Evolutionary conservation across 1,140 invertebrate genomes (phyloP), one percentile per base, ranked within the genome.

Genomic region (Ceratitis capitata): DNA sequence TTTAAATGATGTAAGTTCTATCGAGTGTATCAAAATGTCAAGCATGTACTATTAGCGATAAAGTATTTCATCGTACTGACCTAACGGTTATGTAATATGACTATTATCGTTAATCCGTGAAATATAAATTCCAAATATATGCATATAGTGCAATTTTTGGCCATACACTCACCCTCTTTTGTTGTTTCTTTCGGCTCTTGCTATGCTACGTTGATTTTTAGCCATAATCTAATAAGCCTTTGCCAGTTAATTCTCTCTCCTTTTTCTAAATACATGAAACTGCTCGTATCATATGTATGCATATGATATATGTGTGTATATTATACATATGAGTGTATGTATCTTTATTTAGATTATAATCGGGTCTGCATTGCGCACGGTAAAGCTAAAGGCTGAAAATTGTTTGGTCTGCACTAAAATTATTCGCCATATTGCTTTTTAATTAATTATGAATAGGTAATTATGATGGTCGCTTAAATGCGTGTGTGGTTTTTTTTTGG

Each of bases 401-500:
- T 69, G 35, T 69, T 69, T 69, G 64, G 64, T 35, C 64, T 69
- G 64, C 64, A 69, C 64, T 69, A 69, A 69, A 69, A 69, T 69
- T 69, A 39, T 69, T 69, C 64, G 64, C 64, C 64, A 42, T 42
- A 69, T 69, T 69, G 64, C 64, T 42, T 69, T 69, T 69, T 69
- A 69, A 69, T 69, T 69, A 69, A 69, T 69, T 69, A 69, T 69
- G 35, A 69, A 69, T 69, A 69, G 64, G 64, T 39, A 69, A 69
- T 69, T 69, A 69, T n/a, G 29, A 26, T 10, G 39, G 29, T n/a
- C n/a, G n/a, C n/a, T n/a, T n/a, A n/a, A n/a, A n/a, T n/a, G n/a
- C n/a, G n/a, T n/a, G n/a, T n/a, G n/a, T n/a, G n/a, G n/a, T n/a
- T n/a, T n/a, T n/a, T n/a, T n/a, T n/a, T n/a, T n/a, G n/a, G n/a